Percentiles rank a stretch among this genome's conserved stretches.
phyloP scores from a whole-genome alignment of 2,797 vertebrate species.

The Macropodus opercularis region DNA sequence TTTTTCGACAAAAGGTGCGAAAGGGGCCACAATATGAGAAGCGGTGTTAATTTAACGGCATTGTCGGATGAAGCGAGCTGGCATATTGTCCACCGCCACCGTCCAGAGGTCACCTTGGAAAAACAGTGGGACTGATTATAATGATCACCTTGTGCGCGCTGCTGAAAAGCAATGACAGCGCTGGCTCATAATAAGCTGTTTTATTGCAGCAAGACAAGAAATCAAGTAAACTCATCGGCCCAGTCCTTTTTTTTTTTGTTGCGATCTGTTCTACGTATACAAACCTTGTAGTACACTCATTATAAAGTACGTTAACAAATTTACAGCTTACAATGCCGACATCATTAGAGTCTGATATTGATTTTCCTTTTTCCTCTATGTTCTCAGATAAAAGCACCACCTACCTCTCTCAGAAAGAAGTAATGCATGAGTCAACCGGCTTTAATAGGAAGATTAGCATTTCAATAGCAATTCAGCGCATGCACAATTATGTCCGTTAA shows the following conservation, averaged over 20 bases:
- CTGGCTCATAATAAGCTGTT: not conserved
- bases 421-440: constrained; percentile 34
- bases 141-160: constrained; percentile 45
- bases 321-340: constrained; percentile 28
- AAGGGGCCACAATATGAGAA: constrained; percentile 11
- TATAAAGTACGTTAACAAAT: constrained; percentile 22
- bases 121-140: constrained; percentile 59
- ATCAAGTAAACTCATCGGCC: constrained; percentile 23
- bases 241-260: constrained; percentile 13
- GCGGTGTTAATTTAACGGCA: constrained; percentile 21
- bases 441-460: constrained; percentile 64
- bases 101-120: constrained; percentile 42
- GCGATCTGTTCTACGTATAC: constrained; percentile 18
- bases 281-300: constrained; percentile 31
- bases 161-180: constrained; percentile 3
- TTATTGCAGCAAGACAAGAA: constrained; percentile 18
- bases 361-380: constrained; percentile 41
- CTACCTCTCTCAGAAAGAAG: constrained; percentile 11
- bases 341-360: constrained; percentile 39
- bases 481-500: constrained; percentile 8
- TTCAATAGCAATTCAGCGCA: constrained; percentile 47
- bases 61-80: constrained; percentile 26
- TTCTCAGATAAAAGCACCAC: constrained; percentile 50
- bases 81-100: not conserved
- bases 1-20: constrained; percentile 20